These are phyloP conservation scores for Lateolabrax maculatus DNA, from an alignment of 2,797 vertebrate species.

Conservation along the genomic window DNA sequence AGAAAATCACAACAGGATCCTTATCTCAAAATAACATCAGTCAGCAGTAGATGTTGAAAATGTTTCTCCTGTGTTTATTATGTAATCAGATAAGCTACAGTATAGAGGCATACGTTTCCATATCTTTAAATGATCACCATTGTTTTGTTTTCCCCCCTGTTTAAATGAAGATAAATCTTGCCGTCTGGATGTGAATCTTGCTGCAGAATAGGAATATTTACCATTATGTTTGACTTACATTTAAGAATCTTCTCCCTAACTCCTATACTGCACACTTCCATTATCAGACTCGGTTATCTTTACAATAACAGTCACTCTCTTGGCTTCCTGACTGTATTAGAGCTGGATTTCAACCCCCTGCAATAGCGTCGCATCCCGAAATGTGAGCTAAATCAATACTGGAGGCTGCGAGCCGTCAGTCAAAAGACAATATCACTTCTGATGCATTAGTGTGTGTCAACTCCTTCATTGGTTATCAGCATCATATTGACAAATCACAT, in stretches of 20 bases:
- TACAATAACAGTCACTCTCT: slow-evolving; percentile 33
- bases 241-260: slow-evolving; percentile 7
- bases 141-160: slow-evolving; percentile 8
- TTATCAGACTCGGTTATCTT: slow-evolving; percentile 39
- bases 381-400: slow-evolving; percentile 72
- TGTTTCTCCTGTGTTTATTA: slow-evolving; percentile 37
- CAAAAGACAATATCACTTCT: slow-evolving; percentile 74
- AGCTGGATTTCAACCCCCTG: slow-evolving; percentile 44
- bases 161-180: slow-evolving; percentile 39
- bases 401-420: slow-evolving; percentile 68
- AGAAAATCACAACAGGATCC: slow-evolving; percentile 23
- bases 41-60: slow-evolving; percentile 48
- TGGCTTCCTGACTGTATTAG: slow-evolving; percentile 53
- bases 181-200: slow-evolving; percentile 3
- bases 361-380: slow-evolving; percentile 45
- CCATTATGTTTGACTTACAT: slow-evolving; percentile 27
- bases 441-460: slow-evolving; percentile 71
- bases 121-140: slow-evolving; percentile 32
- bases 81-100: slow-evolving; percentile 47
- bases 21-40: slow-evolving; percentile 45
- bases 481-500: slow-evolving; percentile 76
- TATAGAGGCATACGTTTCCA: slow-evolving; percentile 27
- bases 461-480: slow-evolving; percentile 74
- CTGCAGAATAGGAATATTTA: slow-evolving; percentile 6
- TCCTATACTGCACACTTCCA: neutral